Conservation (phyloP, 2,888 invertebrate genomes). For the Epirrita christyi region DNA sequence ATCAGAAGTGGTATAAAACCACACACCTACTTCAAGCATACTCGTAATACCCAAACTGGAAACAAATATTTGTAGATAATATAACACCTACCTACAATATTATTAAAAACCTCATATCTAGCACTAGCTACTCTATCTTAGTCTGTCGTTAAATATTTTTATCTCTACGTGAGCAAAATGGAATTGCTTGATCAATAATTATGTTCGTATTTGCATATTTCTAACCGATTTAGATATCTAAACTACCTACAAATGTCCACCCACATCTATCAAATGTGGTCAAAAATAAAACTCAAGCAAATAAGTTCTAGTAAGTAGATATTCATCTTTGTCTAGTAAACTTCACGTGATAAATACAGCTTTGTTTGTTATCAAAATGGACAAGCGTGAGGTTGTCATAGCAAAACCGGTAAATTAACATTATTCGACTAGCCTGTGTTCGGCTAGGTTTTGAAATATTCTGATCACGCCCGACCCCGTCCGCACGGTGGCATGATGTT, state of each 20-base stretch:
- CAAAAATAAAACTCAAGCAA: not conserved
- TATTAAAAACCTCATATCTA: not conserved
- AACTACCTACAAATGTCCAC: not conserved
- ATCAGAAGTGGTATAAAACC: not conserved
- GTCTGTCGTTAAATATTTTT: not conserved
- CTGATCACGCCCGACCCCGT: slow-evolving; percentile 54
- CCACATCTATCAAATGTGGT: not conserved
- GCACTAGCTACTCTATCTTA: not conserved
- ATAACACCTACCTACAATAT: not conserved
- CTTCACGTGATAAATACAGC: not conserved
- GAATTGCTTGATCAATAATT: not conserved
- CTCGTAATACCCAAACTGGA: not conserved
- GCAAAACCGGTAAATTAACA: slow-evolving; percentile 38
- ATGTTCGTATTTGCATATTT: not conserved
- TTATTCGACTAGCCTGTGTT: slow-evolving; percentile 22
- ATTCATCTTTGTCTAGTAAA: slow-evolving; percentile 11
- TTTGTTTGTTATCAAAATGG: slow-evolving; percentile 27
- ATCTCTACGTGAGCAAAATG: not conserved
- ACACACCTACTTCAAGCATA: not conserved
- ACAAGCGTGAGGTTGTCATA: slow-evolving; percentile 25
- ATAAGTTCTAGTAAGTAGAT: not conserved
- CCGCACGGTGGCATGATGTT: slow-evolving; percentile 32
- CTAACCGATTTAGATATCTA: not conserved
- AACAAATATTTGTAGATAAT: not conserved
- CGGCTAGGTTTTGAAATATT: slow-evolving; percentile 48